Evolutionary conservation across 2,888 invertebrate genomes (phyloP).

Genomic region (Sarcophaga rosellei): DNA sequence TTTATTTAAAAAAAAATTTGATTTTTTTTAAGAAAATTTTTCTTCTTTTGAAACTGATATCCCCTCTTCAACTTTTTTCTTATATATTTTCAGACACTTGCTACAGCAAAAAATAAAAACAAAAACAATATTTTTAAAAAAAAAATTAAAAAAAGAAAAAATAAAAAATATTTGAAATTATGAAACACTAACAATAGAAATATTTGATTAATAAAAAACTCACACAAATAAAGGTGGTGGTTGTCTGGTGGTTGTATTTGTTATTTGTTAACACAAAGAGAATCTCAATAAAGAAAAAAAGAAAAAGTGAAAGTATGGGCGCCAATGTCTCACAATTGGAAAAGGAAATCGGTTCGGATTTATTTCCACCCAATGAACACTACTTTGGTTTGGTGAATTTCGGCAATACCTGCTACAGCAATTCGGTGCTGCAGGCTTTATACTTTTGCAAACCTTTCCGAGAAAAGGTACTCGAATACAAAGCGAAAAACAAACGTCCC

Average conservation of each 20-base stretch:
- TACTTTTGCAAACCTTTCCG: slow-evolving; percentile 99
- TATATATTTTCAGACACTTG: slow-evolving; percentile 78
- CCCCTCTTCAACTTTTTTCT: slow-evolving; percentile 80
- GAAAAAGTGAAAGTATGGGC: slow-evolving; percentile 85
- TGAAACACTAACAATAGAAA: slow-evolving; percentile 52
- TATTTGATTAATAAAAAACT: slow-evolving; percentile 42
- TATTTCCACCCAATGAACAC: slow-evolving; percentile 99
- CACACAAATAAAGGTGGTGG: slow-evolving; percentile 41
- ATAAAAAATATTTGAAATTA: slow-evolving; percentile 19
- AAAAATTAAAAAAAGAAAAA: slow-evolving; percentile 16
- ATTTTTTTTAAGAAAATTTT: slow-evolving; percentile 42
- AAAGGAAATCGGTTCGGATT: slow-evolving; percentile 99
- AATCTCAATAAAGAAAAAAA: slow-evolving; percentile 48
- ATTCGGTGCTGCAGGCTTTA: slow-evolving; percentile 99
- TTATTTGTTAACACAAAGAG: not conserved
- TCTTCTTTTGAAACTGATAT: slow-evolving; percentile 67
- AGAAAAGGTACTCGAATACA: slow-evolving; percentile 99
- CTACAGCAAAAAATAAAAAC: slow-evolving; percentile 53
- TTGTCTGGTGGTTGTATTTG: slow-evolving; percentile 35
- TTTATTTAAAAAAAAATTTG: slow-evolving; percentile 71
- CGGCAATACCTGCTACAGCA: slow-evolving; percentile 99
- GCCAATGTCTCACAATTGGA: slow-evolving; percentile 99
- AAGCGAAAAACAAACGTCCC: slow-evolving; percentile 96
- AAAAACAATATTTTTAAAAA: slow-evolving; percentile 43
- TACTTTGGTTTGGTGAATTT: slow-evolving; percentile 99